Conservation (phyloP, 2,888 invertebrate genomes). For the Eristalis pertinax region DNA sequence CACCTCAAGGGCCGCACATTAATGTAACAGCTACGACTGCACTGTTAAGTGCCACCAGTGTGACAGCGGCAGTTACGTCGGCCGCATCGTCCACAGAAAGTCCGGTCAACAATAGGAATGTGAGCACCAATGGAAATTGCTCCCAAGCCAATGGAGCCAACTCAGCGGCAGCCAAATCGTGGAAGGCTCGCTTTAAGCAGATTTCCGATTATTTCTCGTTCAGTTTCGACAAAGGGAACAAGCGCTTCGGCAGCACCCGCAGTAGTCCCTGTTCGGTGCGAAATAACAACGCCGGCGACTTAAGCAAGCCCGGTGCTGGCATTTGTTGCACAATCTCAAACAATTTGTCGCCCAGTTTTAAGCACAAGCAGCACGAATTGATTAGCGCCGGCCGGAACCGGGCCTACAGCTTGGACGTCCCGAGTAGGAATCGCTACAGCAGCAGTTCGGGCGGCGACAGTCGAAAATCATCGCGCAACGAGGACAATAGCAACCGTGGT, state of each 20-base stretch:
- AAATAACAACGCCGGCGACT: slow-evolving; percentile 76
- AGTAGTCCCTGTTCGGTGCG: slow-evolving; percentile 79
- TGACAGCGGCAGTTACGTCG: slow-evolving; percentile 41
- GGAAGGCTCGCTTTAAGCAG: slow-evolving; percentile 80
- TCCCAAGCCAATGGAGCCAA: slow-evolving; percentile 60
- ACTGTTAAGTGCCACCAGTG: slow-evolving; percentile 49
- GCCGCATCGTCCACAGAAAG: slow-evolving; percentile 45
- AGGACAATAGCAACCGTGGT: slow-evolving; percentile 75
- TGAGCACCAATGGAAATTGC: slow-evolving; percentile 64
- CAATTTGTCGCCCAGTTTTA: slow-evolving; percentile 76
- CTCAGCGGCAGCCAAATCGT: slow-evolving; percentile 73
- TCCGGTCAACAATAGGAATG: slow-evolving; percentile 53
- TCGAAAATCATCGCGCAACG: slow-evolving; percentile 79
- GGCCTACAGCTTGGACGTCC: slow-evolving; percentile 81
- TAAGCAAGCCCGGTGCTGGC: slow-evolving; percentile 63
- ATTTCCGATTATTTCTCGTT: slow-evolving; percentile 81
- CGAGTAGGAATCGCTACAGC: slow-evolving; percentile 78
- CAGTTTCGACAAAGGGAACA: slow-evolving; percentile 80
- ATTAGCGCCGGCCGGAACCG: slow-evolving; percentile 77
- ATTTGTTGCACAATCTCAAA: slow-evolving; percentile 80
- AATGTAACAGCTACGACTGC: slow-evolving; percentile 53
- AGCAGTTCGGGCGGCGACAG: slow-evolving; percentile 80
- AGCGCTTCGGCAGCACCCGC: slow-evolving; percentile 79
- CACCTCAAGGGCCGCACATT: slow-evolving; percentile 50
- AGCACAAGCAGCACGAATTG: slow-evolving; percentile 75